Base-by-base conservation (phyloP, 2,888 invertebrate species). In the Brachyptera putata region DNA sequence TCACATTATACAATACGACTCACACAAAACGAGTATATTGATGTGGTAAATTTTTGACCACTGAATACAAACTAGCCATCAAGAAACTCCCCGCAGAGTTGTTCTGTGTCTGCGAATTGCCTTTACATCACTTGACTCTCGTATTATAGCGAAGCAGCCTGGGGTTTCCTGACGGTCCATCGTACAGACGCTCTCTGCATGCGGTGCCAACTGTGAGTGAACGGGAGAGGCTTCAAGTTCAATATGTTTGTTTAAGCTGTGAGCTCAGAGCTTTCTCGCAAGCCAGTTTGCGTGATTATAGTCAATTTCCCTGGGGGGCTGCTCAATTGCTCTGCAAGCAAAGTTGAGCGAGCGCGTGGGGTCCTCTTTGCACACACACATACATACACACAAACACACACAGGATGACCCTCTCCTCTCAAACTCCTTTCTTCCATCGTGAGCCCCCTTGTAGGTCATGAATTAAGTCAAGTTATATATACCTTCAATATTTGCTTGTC, bases 21-120 rank as follows among this genome's bases (percentile, higher is more conserved):
- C n/a, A n/a, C n/a, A n/a, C n/a, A n/a, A n/a, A n/a, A n/a, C n/a
- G n/a, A n/a, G n/a, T n/a, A n/a, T n/a, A n/a, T 53, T 36, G 53
- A 18, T 22, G 36, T 53, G 53, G 53, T 36, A 22, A 53, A 36
- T 18, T 34, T 34, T 14, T 9, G n/a, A 22, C 53, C 53, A 36
- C 16, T 53, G 53, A 53, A 53, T 53, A 53, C 53, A 34, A 53
- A 53, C 18, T 21, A 34, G 53, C 53, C 49, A n/a, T 30, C 30
- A 11, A 30, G 30, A 7, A 11, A 30, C 30, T 30, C 30, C 30
- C 30, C 30, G 5, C 7, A 11, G 30, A 7, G 30, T 30, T 30
- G 30, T 30, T 30, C 30, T 30, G 7, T 30, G 30, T 30, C 30
- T 30, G n/a, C n/a, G n/a, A n/a, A n/a, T n/a, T n/a, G n/a, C n/a